Evolutionary conservation across 2,888 invertebrate genomes (phyloP).

Genomic region (Melieria omissa): DNA sequence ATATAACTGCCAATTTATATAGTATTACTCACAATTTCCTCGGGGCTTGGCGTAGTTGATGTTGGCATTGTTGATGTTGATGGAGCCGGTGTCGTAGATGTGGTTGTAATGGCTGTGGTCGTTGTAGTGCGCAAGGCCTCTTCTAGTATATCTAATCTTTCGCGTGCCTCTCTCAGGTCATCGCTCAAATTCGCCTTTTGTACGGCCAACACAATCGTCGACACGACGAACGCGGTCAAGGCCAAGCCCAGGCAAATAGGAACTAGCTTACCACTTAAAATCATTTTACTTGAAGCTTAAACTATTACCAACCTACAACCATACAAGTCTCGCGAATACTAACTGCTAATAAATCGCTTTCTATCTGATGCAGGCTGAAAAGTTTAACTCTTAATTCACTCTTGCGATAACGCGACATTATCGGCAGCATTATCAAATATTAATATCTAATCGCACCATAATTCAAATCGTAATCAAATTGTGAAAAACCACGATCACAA

Average conservation of each 20-base stretch:
- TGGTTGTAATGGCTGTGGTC: slow-evolving; percentile 43
- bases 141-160: slow-evolving; percentile 55
- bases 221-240: slow-evolving; percentile 67
- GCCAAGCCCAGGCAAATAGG: slow-evolving; percentile 57
- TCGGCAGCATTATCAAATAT: no score
- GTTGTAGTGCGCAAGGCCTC: slow-evolving; percentile 45
- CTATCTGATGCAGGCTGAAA: no score
- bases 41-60: slow-evolving; percentile 25
- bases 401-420: no score
- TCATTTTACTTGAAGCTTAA: slow-evolving; percentile 47
- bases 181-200: slow-evolving; percentile 59
- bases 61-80: slow-evolving; percentile 25
- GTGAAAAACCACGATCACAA: no score
- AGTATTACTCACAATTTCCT: slow-evolving; percentile 35
- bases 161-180: slow-evolving; percentile 54
- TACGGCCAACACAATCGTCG: slow-evolving; percentile 70
- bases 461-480: no score
- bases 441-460: no score
- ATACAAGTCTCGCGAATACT: background rate
- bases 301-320: background rate
- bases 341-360: no score
- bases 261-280: slow-evolving; percentile 57
- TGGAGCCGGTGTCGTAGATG: slow-evolving; percentile 25
- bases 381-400: no score
- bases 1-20: background rate